Conservation (phyloP, 1,140 invertebrate genomes). For the Rhyzopertha dominica region DNA sequence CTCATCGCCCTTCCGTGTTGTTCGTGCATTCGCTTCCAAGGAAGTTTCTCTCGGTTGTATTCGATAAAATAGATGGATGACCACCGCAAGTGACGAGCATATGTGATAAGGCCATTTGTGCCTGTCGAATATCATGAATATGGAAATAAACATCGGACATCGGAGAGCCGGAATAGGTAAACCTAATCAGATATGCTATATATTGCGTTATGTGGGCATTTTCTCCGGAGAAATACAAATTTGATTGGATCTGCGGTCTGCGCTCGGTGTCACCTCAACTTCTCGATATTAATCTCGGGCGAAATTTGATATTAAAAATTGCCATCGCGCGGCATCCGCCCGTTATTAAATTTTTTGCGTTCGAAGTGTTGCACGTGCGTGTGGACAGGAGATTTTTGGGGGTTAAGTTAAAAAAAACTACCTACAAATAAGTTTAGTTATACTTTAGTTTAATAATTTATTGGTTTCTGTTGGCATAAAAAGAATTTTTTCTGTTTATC, state of each 20-base stretch:
- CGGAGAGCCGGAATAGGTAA: constrained; percentile 14
- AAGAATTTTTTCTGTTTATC: too few relatives aligned
- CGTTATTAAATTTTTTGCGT: too few relatives aligned
- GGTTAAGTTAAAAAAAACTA: too few relatives aligned
- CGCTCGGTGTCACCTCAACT: constrained; percentile 4
- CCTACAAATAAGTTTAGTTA: too few relatives aligned
- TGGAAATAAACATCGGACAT: constrained; percentile 34
- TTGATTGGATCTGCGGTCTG: constrained; percentile 36
- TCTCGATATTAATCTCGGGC: too few relatives aligned
- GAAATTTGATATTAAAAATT: too few relatives aligned
- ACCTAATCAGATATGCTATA: constrained; percentile 18
- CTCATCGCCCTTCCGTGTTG: constrained; percentile 1
- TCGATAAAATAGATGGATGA: constrained; percentile 36
- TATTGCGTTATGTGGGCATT: constrained; percentile 24
- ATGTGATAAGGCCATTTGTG: constrained; percentile 39
- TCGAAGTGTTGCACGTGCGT: too few relatives aligned
- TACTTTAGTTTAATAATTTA: too few relatives aligned
- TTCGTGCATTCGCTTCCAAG: neutral
- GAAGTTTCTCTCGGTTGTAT: constrained; percentile 18
- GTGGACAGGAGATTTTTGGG: too few relatives aligned
- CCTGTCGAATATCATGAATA: constrained; percentile 40
- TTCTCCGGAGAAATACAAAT: constrained; percentile 41
- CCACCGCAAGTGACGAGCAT: constrained; percentile 35
- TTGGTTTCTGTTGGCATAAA: too few relatives aligned
- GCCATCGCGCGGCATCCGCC: too few relatives aligned